Percentiles rank a stretch among this genome's conserved stretches.
phyloP scores from a whole-genome alignment of 2,888 invertebrate species.

The Acrocyrtus sp. region DNA sequence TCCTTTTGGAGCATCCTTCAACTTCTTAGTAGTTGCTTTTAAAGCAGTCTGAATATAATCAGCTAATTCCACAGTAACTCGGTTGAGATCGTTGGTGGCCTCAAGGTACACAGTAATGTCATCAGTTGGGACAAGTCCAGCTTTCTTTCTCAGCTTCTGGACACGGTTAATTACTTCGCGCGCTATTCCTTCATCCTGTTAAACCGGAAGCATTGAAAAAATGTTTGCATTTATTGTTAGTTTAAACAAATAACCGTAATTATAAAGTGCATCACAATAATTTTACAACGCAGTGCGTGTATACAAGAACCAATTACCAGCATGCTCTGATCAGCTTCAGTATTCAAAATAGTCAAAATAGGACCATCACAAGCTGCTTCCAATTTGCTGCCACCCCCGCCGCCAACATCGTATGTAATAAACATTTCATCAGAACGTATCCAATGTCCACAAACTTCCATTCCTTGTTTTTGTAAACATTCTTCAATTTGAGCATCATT shows the following conservation, averaged over 20 bases:
- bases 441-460: conserved; percentile 78
- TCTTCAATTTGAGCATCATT: conserved; percentile 82
- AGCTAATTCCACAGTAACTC: conserved; percentile 76
- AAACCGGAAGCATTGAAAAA: background rate
- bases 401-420: conserved; percentile 66
- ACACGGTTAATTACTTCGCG: conserved; percentile 96
- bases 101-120: conserved; percentile 84
- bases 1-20: conserved; percentile 69
- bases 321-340: conserved; percentile 91
- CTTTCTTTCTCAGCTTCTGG: conserved; percentile 96
- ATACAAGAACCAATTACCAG: conserved; percentile 70
- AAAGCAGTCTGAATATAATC: conserved; percentile 84
- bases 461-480: conserved; percentile 76
- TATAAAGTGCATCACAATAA: background rate
- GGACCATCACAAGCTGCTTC: conserved; percentile 64
- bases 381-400: conserved; percentile 49
- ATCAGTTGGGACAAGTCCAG: conserved; percentile 90
- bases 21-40: conserved; percentile 78
- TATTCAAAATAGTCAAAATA: conserved; percentile 74
- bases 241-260: background rate
- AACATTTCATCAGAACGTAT: conserved; percentile 68
- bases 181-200: conserved; percentile 90
- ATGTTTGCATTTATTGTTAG: no score
- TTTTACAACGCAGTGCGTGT: background rate
- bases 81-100: conserved; percentile 73